Percentiles rank a stretch among this genome's conserved stretches.
phyloP scores from a whole-genome alignment of 2,888 invertebrate genomes.

The Cheilosia impressa region DNA sequence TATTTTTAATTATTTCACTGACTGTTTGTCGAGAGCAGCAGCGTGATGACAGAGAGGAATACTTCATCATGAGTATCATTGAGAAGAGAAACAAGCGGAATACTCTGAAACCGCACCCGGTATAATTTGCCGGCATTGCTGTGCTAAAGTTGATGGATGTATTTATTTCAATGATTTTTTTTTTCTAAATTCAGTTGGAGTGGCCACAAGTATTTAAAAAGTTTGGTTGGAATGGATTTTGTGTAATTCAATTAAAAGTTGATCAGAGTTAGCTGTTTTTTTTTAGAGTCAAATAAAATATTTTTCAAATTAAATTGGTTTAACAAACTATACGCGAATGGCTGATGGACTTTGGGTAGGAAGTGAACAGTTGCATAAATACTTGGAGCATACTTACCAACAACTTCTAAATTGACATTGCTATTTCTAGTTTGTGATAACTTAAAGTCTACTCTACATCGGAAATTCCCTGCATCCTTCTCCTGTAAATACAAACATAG shows the following conservation, averaged over 20 bases:
- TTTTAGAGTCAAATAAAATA: too few species aligned
- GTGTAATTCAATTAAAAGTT: conserved; percentile 48
- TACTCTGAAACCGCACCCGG: conserved; percentile 20
- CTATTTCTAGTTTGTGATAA: conserved; percentile 90
- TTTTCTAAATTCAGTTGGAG: conserved; percentile 12
- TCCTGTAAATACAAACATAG: conserved; percentile 82
- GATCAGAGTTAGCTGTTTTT: conserved; percentile 10
- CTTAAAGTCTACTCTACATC: conserved; percentile 91
- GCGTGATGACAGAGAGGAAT: neutral
- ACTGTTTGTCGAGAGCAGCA: conserved; percentile 1
- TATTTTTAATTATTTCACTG: neutral
- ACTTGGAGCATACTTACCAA: conserved; percentile 86
- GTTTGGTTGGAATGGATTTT: conserved; percentile 31
- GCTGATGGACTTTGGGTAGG: neutral
- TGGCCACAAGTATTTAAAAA: conserved; percentile 13
- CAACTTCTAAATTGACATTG: conserved; percentile 90
- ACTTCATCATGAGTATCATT: neutral
- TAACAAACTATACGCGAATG: too few species aligned
- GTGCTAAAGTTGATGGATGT: conserved; percentile 49
- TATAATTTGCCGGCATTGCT: conserved; percentile 33
- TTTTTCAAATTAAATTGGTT: too few species aligned
- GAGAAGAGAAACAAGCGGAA: neutral
- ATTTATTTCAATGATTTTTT: conserved; percentile 15
- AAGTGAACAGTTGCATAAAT: too few species aligned
- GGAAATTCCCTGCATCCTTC: conserved; percentile 89